A percentile compares a stretch with the other conserved stretches of the same genome.
Evolutionary conservation across 2,888 invertebrate species (phyloP).

Genomic region (Cyaniris semiargus): DNA sequence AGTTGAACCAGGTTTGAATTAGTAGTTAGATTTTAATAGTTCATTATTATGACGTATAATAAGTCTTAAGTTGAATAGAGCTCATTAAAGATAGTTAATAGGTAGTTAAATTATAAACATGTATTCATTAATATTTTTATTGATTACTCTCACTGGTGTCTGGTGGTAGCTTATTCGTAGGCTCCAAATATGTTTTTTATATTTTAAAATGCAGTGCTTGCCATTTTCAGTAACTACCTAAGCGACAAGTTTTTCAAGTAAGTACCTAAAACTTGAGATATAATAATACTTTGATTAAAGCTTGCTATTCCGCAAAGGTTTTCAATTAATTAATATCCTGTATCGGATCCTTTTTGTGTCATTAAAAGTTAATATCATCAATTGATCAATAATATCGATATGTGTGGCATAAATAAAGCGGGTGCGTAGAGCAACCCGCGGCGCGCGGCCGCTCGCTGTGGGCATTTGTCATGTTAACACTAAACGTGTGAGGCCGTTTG

Average conservation of each 20-base stretch:
- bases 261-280: neutral
- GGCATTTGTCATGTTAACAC: slow-evolving; percentile 79
- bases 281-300: neutral
- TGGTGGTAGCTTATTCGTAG: too few species aligned
- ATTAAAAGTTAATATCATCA: slow-evolving; percentile 3
- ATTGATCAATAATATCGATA: slow-evolving; percentile 41
- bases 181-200: too few species aligned
- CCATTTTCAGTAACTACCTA: too few species aligned
- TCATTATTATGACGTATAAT: too few species aligned
- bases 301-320: neutral
- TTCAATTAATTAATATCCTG: neutral
- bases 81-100: neutral
- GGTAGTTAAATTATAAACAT: too few species aligned
- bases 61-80: neutral
- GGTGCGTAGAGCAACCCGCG: slow-evolving; percentile 44
- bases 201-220: too few species aligned
- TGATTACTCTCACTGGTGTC: too few species aligned
- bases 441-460: slow-evolving; percentile 46
- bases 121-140: too few species aligned
- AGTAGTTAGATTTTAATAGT: too few species aligned
- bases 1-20: neutral
- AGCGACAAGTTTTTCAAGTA: too few species aligned
- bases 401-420: slow-evolving; percentile 57
- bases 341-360: neutral
- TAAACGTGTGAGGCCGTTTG: slow-evolving; percentile 68